These are phyloP conservation scores for Pogonocichla stellata DNA, from an alignment of 2,113 vertebrate species.

Conservation along the genomic window DNA sequence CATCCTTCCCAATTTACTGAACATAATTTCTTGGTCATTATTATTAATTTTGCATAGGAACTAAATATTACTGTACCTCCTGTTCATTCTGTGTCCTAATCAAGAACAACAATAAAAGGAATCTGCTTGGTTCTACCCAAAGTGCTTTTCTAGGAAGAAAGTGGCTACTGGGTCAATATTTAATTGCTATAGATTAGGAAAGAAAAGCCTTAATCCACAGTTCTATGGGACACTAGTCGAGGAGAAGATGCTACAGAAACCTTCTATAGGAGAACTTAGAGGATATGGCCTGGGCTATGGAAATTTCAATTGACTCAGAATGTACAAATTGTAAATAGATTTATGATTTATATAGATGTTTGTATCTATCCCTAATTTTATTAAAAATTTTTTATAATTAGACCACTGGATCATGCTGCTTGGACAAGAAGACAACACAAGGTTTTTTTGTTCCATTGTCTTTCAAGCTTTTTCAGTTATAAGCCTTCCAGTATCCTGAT, in stretches of 20 bases:
- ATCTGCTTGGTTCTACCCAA: background rate
- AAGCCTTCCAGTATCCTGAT: background rate
- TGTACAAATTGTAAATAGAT: background rate
- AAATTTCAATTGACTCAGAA: background rate
- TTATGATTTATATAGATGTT: background rate
- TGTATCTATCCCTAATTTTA: background rate
- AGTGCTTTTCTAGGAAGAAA: background rate
- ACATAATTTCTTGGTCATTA: background rate
- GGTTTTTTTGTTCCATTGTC: background rate
- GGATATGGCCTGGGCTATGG: background rate
- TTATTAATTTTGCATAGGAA: background rate
- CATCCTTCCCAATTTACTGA: background rate
- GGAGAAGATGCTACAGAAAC: background rate
- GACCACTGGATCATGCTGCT: background rate
- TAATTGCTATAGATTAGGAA: background rate
- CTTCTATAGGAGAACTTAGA: background rate
- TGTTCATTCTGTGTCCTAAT: background rate
- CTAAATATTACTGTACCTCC: background rate
- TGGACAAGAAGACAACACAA: background rate
- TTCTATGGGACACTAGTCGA: background rate
- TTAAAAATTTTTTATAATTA: background rate
- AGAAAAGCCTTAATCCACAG: background rate
- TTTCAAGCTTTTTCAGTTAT: background rate
- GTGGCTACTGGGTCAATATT: background rate
- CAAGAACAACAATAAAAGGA: background rate